Conservation (phyloP, 2,797 vertebrate genomes). For the Adrianichthys oophorus region DNA sequence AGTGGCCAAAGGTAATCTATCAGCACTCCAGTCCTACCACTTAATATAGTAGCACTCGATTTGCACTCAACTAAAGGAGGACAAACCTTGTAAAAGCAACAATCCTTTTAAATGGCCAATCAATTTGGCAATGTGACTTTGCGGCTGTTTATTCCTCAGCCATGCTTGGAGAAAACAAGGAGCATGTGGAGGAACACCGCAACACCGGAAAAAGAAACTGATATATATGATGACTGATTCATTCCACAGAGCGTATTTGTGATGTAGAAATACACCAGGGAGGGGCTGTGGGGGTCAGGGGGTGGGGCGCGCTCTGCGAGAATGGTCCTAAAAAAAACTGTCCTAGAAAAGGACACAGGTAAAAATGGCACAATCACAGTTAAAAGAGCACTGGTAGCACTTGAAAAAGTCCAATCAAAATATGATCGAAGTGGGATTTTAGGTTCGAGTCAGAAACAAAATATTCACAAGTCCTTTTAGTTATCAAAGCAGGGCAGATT, state of each 20-base stretch:
- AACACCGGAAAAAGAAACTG: slow-evolving; percentile 4
- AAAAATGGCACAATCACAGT: no score
- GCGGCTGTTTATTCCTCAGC: slow-evolving; percentile 38
- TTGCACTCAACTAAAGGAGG: slow-evolving; percentile 63
- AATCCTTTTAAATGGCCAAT: slow-evolving; percentile 72
- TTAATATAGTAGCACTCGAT: slow-evolving; percentile 67
- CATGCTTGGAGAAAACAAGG: slow-evolving; percentile 24
- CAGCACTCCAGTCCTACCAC: slow-evolving; percentile 62
- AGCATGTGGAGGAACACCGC: slow-evolving; percentile 4
- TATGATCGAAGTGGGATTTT: no score
- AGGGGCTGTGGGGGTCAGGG: no score
- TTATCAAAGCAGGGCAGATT: not conserved
- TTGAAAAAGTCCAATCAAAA: not conserved
- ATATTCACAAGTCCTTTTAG: not conserved
- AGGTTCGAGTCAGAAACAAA: not conserved
- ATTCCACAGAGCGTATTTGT: not conserved
- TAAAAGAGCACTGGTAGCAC: no score
- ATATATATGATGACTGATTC: slow-evolving; percentile 16
- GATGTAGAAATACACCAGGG: no score
- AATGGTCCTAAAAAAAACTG: no score
- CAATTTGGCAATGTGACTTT: slow-evolving; percentile 76
- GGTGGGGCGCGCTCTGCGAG: no score
- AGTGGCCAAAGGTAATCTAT: slow-evolving; percentile 72
- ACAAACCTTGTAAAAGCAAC: slow-evolving; percentile 68
- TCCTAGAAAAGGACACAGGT: no score